Percentiles rank a stretch among this genome's conserved stretches.
Conservation (phyloP, 2,113 vertebrate genomes). For the Lagopus muta region DNA sequence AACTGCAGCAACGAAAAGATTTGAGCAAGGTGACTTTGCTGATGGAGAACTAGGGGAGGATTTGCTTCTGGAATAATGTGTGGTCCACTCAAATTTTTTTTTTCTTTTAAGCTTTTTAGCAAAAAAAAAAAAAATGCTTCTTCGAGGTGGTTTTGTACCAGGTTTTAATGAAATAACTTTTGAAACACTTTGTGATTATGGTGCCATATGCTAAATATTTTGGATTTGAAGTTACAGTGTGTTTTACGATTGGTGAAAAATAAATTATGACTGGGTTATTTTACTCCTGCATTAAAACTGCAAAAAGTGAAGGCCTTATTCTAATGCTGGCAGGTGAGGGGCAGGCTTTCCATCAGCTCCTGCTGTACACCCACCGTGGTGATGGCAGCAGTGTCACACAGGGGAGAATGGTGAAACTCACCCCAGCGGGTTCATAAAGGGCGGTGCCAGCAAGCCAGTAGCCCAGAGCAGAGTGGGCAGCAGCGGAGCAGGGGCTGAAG, state of each 20-base stretch:
- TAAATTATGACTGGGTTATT: not conserved
- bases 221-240: not conserved
- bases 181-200: not conserved
- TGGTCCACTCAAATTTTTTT: not conserved
- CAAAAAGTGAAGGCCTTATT: too few species aligned
- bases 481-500: too few species aligned
- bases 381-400: too few species aligned
- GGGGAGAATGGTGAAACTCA: too few species aligned
- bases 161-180: slow-evolving; percentile 17
- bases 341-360: too few species aligned
- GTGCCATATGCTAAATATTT: not conserved
- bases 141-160: not conserved
- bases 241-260: not conserved
- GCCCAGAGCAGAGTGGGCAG: too few species aligned
- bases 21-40: slow-evolving; percentile 92
- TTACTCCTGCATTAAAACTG: not conserved
- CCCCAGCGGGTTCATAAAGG: too few species aligned
- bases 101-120: not conserved
- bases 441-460: too few species aligned
- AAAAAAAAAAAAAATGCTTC: not conserved
- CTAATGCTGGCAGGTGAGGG: too few species aligned
- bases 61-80: slow-evolving; percentile 88
- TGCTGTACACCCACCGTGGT: too few species aligned
- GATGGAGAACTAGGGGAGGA: slow-evolving; percentile 95
- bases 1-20: slow-evolving; percentile 87